phyloP scores from a whole-genome alignment of 2,888 invertebrate species.

The Drosophila buzzatii region DNA sequence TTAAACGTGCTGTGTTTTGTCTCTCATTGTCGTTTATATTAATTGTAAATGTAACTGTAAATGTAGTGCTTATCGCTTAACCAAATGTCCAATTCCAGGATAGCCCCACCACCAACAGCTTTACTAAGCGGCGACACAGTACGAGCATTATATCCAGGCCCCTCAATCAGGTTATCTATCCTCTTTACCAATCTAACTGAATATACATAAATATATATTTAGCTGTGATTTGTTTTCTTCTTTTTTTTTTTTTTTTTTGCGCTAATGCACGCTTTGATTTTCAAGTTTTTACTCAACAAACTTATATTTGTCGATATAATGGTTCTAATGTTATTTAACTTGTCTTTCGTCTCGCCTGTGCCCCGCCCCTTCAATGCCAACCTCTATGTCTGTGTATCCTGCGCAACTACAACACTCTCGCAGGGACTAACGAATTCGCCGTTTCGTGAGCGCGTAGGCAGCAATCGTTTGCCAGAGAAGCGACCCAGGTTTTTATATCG shows the following conservation, averaged over 20 bases:
- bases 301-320: constrained; percentile 11
- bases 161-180: constrained; percentile 85
- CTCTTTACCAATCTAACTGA: constrained; percentile 40
- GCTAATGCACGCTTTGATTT: constrained; percentile 35
- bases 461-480: constrained; percentile 93
- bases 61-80: constrained; percentile 63
- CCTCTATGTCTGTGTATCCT: constrained; percentile 21
- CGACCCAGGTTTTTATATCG: constrained; percentile 90
- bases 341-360: constrained; percentile 46
- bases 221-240: neutral
- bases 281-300: constrained; percentile 3
- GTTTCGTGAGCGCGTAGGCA: constrained; percentile 95
- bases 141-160: constrained; percentile 87
- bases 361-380: constrained; percentile 25
- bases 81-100: constrained; percentile 85
- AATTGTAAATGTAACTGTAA: constrained; percentile 26
- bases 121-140: constrained; percentile 91
- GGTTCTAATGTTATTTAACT: constrained; percentile 42
- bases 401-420: constrained; percentile 33
- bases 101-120: constrained; percentile 87
- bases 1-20: constrained; percentile 25
- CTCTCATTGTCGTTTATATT: constrained; percentile 14
- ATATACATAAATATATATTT: constrained; percentile 6
- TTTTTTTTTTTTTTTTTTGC: constrained; percentile 16
- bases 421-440: constrained; percentile 90